Evolutionary conservation across 2,888 invertebrate genomes (phyloP).

Genomic region (Rhimphoctona megacephalus): DNA sequence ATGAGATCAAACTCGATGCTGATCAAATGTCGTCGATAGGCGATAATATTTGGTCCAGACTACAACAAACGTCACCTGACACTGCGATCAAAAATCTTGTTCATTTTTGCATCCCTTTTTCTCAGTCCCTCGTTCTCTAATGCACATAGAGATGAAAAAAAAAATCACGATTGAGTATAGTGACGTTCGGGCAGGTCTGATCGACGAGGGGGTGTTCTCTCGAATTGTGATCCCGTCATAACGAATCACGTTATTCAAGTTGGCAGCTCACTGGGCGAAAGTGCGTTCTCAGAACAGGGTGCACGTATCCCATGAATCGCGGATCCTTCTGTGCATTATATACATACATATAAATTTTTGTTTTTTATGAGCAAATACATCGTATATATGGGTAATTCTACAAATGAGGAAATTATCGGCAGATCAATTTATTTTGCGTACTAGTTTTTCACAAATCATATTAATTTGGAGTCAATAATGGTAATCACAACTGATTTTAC

Average conservation of each 20-base stretch:
- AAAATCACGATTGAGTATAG: constrained; percentile 19
- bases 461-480: too few relatives aligned
- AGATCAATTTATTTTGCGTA: too few relatives aligned
- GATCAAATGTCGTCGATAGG: constrained; percentile 14
- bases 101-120: constrained; percentile 11
- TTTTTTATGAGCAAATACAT: too few relatives aligned
- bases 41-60: constrained; percentile 9
- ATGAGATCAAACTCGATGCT: constrained; percentile 30
- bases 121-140: neutral
- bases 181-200: constrained; percentile 18
- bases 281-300: constrained; percentile 24
- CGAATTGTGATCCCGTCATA: constrained; percentile 45
- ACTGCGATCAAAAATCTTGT: constrained; percentile 14
- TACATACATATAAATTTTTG: neutral
- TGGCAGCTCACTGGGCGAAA: constrained; percentile 36
- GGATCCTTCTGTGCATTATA: neutral
- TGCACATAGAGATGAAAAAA: constrained; percentile 11
- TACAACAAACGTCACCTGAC: constrained; percentile 30
- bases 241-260: constrained; percentile 51
- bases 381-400: too few relatives aligned
- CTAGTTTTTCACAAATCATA: too few relatives aligned
- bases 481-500: too few relatives aligned
- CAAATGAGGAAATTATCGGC: too few relatives aligned
- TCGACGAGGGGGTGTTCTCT: constrained; percentile 36
- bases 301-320: constrained; percentile 9